Evolutionary conservation across 2,113 vertebrate species (phyloP).

Genomic region (Phoenicopterus ruber): DNA sequence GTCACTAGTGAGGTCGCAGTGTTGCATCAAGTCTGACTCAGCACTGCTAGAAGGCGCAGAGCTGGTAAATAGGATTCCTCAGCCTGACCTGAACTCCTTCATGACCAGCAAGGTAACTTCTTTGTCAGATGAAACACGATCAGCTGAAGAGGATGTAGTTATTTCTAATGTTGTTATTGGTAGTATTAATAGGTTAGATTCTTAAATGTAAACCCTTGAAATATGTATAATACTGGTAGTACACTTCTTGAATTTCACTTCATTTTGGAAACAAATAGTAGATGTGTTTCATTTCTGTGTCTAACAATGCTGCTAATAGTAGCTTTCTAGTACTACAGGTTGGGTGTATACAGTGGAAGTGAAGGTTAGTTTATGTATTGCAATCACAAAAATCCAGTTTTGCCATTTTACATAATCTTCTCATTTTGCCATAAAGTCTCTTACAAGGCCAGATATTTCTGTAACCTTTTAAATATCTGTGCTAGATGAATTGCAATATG

Average conservation of each 20-base stretch:
- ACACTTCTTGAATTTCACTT: background rate
- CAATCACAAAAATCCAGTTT: background rate
- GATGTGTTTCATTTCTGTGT: background rate
- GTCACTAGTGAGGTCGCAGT: slow-evolving; percentile 89
- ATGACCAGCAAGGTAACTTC: slow-evolving; percentile 87
- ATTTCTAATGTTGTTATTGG: background rate
- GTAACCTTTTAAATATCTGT: background rate
- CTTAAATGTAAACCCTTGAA: background rate
- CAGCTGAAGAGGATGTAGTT: background rate
- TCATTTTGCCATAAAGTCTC: background rate
- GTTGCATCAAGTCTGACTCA: slow-evolving; percentile 82
- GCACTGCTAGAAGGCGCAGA: slow-evolving; percentile 90
- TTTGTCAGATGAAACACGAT: background rate
- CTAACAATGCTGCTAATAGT: background rate
- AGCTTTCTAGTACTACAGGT: background rate
- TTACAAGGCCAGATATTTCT: background rate
- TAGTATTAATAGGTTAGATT: background rate
- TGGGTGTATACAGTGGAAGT: background rate
- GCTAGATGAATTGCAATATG: background rate
- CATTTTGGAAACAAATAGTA: background rate
- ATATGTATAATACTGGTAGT: background rate
- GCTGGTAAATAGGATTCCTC: slow-evolving; percentile 88
- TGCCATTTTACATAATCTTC: background rate
- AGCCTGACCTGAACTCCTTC: slow-evolving; percentile 79
- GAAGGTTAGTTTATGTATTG: background rate